phyloP scores from a whole-genome alignment of 2,113 vertebrate genomes.

The Leucopsar rothschildi region DNA sequence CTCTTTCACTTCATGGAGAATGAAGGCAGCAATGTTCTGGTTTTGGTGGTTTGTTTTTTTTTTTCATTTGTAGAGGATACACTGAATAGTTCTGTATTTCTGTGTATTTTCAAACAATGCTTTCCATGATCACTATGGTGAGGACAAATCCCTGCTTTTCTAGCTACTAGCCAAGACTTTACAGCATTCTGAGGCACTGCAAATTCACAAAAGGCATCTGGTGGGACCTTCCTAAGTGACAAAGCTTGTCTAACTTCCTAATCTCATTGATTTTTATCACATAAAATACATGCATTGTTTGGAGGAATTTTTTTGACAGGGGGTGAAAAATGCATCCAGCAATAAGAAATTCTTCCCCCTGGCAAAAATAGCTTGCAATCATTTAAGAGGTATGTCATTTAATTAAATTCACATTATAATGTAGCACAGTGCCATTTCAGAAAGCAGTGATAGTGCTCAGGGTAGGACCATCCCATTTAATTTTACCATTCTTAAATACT shows the following conservation, averaged over 20 bases:
- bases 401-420: background rate
- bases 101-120: background rate
- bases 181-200: background rate
- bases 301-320: fast-evolving
- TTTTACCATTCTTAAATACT: background rate
- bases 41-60: background rate
- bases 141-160: background rate
- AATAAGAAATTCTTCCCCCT: background rate
- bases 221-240: background rate
- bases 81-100: background rate
- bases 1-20: background rate
- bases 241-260: background rate
- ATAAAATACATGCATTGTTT: background rate
- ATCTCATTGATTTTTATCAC: background rate
- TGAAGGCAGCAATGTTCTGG: background rate
- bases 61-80: background rate
- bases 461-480: background rate
- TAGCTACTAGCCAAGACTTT: background rate
- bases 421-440: background rate
- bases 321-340: background rate
- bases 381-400: background rate
- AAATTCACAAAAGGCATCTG: background rate
- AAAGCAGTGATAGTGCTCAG: background rate
- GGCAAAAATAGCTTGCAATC: background rate
- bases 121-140: background rate